Evolutionary conservation across 2,888 invertebrate genomes (phyloP), one percentile per base, ranked within the genome.

Genomic region (Selenia dentaria): DNA sequence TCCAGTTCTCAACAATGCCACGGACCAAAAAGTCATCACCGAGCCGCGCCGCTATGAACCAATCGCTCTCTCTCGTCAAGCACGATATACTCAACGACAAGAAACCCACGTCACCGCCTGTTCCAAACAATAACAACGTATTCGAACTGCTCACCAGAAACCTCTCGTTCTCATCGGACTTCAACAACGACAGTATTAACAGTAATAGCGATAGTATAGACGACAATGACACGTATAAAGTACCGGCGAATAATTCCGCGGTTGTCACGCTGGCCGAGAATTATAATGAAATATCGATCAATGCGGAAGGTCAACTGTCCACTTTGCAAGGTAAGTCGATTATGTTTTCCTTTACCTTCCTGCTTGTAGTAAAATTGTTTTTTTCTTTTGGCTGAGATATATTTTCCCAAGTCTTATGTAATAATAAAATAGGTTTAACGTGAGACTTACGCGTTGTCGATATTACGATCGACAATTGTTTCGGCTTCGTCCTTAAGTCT

Each of bases 1-100:
- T 75, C 6, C 80, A 93, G 93, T 93, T 92, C 71, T 93, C 93
- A 46, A 93, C 93, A 40, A 93, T 93, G 91, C 93, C 93, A 18
- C 86, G 92, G 33, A 91, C 89, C 43, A 92, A 92, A 68, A 91
- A 91, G 57, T 58, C 81, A n/a, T 83, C 85, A 12, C 80, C 90
- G n/a, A 81, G 83, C 58, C 84, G 89, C 31, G 79, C 79, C 0
- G 70, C 80, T 14, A 70, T 80, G 64, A 83, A 88, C 67, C 83
- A 87, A 53, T 72, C 86, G 0, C 63, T 90, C 39, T 88, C 90
- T 13, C 62, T 90, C 57, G 87, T 87, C 32, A 91, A 89, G 54
- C 77, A 86, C 55, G 87, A 87, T 63, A 88, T 88, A 28, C 66
- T 90, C 3, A 79, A 72, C 53, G 79, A 81, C 54, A 75, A 79